Evolutionary conservation across 2,888 invertebrate species (phyloP), one percentile per base, ranked within the genome.

Genomic region (Eumacrocentrus americanus): DNA sequence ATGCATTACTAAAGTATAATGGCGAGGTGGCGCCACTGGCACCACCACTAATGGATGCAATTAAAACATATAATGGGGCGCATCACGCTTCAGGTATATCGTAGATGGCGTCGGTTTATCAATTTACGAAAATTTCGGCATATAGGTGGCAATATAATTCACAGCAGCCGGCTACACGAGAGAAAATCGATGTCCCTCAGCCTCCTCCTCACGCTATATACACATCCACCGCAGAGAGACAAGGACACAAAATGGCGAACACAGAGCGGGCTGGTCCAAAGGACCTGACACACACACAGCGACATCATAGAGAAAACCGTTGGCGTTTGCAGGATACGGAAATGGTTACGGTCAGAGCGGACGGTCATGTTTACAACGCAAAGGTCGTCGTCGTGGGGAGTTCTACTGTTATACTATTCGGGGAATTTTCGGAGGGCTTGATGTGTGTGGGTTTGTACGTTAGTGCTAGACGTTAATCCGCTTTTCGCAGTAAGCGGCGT

Each of bases 21-120:
- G 9, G n/a, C 29, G 22, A 25, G 47, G 35, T 50, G 34, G 34
- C 50, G 50, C 50, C 16, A 34, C 29, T 47, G 47, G 47, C 22
- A n/a, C 50, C 42, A 23, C 58, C 50, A 51, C 50, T 78, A 78
- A 78, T 77, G 77, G 74, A 77, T 74, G 76, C 77, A 78, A 78
- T 79, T 78, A 78, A 78, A 77, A 73, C 70, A 69, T 66, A 68
- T 76, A 76, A 74, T 72, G 71, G 68, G 64, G 68, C 64, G 65
- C 67, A 71, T 68, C 71, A 66, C 64, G 67, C 29, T 29, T 42
- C 42, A 16, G 34, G 34, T 34, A 58, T 51, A 34, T 20, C 29
- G 40, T 51, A 34, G 23, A 23, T 29, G 48, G 16, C 16, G 14
- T 11, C 23, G 34, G 14, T 14, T 48, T 57, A 57, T 57, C 50